phyloP scores from a whole-genome alignment of 2,888 invertebrate genomes.

The Andrena hattorfiana region DNA sequence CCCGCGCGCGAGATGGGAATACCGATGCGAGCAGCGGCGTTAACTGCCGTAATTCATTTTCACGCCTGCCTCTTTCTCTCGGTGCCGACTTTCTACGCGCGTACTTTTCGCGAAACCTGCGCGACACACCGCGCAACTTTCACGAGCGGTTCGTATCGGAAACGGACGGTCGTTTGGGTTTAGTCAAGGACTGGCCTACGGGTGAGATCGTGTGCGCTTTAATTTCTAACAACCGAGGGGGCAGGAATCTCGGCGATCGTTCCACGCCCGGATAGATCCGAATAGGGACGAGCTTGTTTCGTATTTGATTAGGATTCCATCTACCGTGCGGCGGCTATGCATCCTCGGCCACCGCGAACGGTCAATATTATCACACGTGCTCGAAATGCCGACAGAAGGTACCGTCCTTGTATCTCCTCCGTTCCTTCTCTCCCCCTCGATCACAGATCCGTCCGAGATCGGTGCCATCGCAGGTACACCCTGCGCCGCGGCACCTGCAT shows the following conservation, averaged over 20 bases:
- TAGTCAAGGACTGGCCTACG: too few relatives aligned
- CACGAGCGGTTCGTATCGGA: constrained; percentile 36
- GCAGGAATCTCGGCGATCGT: neutral
- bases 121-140: constrained; percentile 32
- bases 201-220: neutral
- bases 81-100: constrained; percentile 53
- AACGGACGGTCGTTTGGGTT: neutral
- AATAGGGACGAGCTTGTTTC: constrained; percentile 57
- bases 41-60: constrained; percentile 57
- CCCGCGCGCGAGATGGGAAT: constrained; percentile 34
- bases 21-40: constrained; percentile 10
- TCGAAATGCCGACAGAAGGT: constrained; percentile 72
- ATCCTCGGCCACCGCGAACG: constrained; percentile 60
- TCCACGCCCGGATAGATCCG: constrained; percentile 40
- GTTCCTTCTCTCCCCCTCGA: constrained; percentile 39
- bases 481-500: constrained; percentile 62
- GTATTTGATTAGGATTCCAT: constrained; percentile 76
- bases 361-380: constrained; percentile 79
- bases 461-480: constrained; percentile 27
- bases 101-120: constrained; percentile 22
- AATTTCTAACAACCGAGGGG: neutral
- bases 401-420: constrained; percentile 28
- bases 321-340: constrained; percentile 18
- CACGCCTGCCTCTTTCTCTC: constrained; percentile 33
- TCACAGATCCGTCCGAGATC: constrained; percentile 61